Evolutionary conservation across 2,797 vertebrate species (phyloP).

Genomic region (Muraenolepis orangiensis): DNA sequence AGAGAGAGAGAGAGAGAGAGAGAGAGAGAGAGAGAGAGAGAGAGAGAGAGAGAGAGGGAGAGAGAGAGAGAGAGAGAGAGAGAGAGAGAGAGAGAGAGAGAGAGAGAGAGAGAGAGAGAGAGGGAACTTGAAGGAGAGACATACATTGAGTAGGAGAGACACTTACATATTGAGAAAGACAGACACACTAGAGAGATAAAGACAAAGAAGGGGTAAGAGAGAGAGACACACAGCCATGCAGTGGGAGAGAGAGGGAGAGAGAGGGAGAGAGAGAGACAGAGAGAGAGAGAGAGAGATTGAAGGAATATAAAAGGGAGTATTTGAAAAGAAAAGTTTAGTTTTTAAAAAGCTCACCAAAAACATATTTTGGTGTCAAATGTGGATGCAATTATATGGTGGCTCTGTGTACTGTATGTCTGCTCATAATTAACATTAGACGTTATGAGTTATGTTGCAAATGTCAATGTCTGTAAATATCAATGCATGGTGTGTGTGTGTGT

Average conservation of each 20-base stretch:
- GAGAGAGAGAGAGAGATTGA: slow-evolving; percentile 23
- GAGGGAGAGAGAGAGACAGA: slow-evolving; percentile 40
- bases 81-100: slow-evolving; percentile 25
- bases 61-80: slow-evolving; percentile 42
- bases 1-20: too few relatives aligned
- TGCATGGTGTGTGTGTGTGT: background rate
- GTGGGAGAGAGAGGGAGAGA: slow-evolving; percentile 24
- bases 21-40: background rate
- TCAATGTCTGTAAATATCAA: background rate
- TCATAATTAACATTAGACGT: too few relatives aligned
- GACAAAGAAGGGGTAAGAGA: slow-evolving; percentile 23
- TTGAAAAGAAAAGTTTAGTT: slow-evolving; percentile 46
- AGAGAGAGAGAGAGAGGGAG: background rate
- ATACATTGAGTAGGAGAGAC: too few relatives aligned
- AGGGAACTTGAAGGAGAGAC: too few relatives aligned
- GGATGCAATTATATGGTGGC: too few relatives aligned
- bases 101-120: too few relatives aligned
- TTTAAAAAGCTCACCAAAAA: slow-evolving; percentile 29
- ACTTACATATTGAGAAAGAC: background rate
- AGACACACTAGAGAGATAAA: background rate
- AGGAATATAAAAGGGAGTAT: slow-evolving; percentile 23
- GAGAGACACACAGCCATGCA: slow-evolving; percentile 27
- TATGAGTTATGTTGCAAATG: too few relatives aligned
- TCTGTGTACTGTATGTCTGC: too few relatives aligned
- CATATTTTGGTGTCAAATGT: too few relatives aligned